phyloP scores from a whole-genome alignment of 2,797 vertebrate species.

The Cirrhinus mrigala region DNA sequence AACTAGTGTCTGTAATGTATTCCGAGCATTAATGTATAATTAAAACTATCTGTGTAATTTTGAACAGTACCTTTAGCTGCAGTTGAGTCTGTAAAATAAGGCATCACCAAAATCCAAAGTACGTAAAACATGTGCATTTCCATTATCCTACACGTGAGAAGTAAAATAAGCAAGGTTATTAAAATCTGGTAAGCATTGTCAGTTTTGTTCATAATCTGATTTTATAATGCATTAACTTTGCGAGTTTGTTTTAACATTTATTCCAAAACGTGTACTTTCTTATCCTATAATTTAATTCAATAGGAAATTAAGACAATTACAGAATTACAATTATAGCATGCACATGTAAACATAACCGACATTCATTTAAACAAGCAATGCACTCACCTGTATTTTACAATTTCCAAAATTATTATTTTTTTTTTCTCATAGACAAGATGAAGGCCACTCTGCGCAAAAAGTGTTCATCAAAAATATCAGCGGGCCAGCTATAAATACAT shows the following conservation, averaged over 20 bases:
- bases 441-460: not conserved
- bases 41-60: not conserved
- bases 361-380: not conserved
- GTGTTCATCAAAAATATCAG: not conserved
- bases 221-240: not conserved
- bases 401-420: not conserved
- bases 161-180: not conserved
- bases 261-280: not conserved
- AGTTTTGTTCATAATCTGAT: too few relatives aligned
- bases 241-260: not conserved
- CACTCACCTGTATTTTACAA: not conserved
- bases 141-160: not conserved
- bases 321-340: not conserved
- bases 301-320: not conserved
- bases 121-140: not conserved
- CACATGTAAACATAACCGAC: not conserved
- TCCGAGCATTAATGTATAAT: not conserved
- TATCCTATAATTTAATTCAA: not conserved
- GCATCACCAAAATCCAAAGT: not conserved
- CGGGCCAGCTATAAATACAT: not conserved
- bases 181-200: not conserved
- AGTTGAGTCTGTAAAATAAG: constrained; percentile 6
- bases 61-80: constrained; percentile 12
- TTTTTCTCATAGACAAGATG: not conserved
- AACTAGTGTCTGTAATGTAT: too few relatives aligned